Evolutionary conservation across 2,888 invertebrate genomes (phyloP).

Genomic region (Oligia latruncula): DNA sequence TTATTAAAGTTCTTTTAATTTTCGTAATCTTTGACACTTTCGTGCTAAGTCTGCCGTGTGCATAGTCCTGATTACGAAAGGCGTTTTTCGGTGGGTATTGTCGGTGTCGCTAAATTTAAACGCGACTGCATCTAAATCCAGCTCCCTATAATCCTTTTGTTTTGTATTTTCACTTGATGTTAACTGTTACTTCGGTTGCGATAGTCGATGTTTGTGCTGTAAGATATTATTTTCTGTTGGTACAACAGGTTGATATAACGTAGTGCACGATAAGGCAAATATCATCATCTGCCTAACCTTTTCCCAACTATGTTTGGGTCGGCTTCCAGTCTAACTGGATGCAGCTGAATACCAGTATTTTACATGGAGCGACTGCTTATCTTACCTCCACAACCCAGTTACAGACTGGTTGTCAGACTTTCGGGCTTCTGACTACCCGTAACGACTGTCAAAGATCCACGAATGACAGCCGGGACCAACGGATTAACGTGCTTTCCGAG

Average conservation of each 20-base stretch:
- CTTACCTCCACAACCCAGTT: too few relatives aligned
- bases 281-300: too few relatives aligned
- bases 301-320: too few relatives aligned
- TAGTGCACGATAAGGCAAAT: not conserved
- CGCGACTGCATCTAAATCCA: constrained; percentile 46
- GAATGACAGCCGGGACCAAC: too few relatives aligned
- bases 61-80: constrained; percentile 53
- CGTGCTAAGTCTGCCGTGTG: constrained; percentile 36
- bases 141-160: constrained; percentile 63
- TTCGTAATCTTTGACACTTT: not conserved
- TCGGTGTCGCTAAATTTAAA: constrained; percentile 61
- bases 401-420: too few relatives aligned
- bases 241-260: not conserved
- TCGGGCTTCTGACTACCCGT: too few relatives aligned
- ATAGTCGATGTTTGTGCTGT: constrained; percentile 21
- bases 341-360: too few relatives aligned
- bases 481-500: too few relatives aligned
- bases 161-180: constrained; percentile 55
- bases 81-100: constrained; percentile 62
- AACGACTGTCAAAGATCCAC: too few relatives aligned
- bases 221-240: constrained; percentile 13
- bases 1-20: too few relatives aligned
- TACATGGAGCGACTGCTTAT: too few relatives aligned
- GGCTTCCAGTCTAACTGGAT: too few relatives aligned
- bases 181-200: constrained; percentile 49